phyloP scores from a whole-genome alignment of 2,113 vertebrate genomes.

The Heterotilapia buettikoferi region DNA sequence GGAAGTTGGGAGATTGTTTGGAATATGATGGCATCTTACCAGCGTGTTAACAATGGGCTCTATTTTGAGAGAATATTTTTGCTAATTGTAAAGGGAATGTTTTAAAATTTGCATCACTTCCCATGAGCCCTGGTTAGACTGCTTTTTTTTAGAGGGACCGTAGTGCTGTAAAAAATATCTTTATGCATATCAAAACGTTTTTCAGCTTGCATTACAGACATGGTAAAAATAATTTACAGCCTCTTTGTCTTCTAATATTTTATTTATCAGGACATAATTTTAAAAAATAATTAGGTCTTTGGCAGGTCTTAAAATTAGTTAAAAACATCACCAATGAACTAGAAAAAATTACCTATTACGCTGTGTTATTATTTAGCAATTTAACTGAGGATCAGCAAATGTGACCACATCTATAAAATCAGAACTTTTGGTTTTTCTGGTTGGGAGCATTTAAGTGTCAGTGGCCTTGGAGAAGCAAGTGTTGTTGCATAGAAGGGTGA shows the following conservation, averaged over 20 bases:
- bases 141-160: neutral
- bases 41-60: neutral
- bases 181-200: neutral
- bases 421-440: neutral
- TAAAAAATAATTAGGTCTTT: neutral
- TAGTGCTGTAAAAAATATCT: neutral
- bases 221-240: neutral
- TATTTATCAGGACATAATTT: neutral
- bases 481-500: neutral
- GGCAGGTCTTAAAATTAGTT: neutral
- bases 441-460: neutral
- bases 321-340: neutral
- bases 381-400: neutral
- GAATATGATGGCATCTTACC: neutral
- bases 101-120: neutral
- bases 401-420: neutral
- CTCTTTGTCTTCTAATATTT: neutral
- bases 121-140: neutral
- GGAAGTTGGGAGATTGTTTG: neutral
- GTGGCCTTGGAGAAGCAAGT: neutral
- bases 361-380: neutral
- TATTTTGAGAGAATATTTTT: neutral
- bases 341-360: neutral
- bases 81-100: neutral
- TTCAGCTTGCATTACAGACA: neutral